Evolutionary conservation across 2,797 vertebrate species (phyloP).

Genomic region (Paedocypris micromegethes): DNA sequence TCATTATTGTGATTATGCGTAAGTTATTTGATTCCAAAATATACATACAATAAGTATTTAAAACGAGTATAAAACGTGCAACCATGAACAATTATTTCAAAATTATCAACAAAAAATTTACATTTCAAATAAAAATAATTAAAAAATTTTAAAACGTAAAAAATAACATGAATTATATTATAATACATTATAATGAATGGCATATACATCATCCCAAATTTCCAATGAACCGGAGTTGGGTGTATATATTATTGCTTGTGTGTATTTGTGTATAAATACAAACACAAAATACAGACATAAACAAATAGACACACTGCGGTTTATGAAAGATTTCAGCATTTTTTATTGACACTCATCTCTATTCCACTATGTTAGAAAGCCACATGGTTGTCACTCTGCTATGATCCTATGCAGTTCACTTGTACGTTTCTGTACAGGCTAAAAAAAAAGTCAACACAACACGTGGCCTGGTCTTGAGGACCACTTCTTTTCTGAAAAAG

Average conservation of each 20-base stretch:
- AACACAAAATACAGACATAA: neutral
- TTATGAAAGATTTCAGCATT: conserved; percentile 11
- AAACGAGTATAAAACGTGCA: no score
- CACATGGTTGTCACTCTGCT: conserved; percentile 67
- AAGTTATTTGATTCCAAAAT: no score
- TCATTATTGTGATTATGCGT: no score
- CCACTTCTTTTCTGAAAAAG: conserved; percentile 43
- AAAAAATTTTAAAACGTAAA: no score
- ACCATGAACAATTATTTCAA: no score
- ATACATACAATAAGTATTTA: no score
- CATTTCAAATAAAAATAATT: no score
- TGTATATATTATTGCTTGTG: neutral
- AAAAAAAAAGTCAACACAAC: conserved; percentile 81
- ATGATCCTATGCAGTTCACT: conserved; percentile 66
- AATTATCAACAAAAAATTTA: no score
- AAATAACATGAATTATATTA: no score
- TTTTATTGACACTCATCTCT: conserved; percentile 69
- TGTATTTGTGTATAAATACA: no score
- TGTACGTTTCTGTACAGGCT: conserved; percentile 70
- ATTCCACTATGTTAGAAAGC: conserved; percentile 74
- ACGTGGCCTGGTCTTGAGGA: conserved; percentile 27
- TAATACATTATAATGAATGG: no score
- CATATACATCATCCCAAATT: no score
- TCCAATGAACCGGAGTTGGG: neutral
- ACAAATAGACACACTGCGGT: neutral